Percentiles rank a stretch among this genome's conserved stretches.
Evolutionary conservation across 1,140 invertebrate genomes (phyloP).

Genomic region (Pseudomyrmex sp.): DNA sequence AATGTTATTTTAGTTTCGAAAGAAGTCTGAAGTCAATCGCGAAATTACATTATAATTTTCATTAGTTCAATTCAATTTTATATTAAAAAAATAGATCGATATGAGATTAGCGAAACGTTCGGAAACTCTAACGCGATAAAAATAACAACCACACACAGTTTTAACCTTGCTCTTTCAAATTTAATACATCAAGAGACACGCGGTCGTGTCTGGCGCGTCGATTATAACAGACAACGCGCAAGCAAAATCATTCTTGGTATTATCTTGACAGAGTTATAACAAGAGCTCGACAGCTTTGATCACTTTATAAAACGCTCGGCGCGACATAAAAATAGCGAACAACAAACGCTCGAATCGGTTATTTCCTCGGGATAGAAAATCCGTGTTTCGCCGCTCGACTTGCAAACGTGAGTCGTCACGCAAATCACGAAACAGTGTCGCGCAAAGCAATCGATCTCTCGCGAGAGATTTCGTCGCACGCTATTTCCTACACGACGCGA

Average conservation of each 20-base stretch:
- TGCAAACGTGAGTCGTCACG: conserved; percentile 24
- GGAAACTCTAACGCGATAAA: too few species aligned
- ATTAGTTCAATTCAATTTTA: too few species aligned
- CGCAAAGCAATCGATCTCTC: conserved; percentile 23
- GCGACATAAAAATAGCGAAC: neutral
- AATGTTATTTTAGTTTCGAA: too few species aligned
- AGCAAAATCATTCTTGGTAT: neutral
- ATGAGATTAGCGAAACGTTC: too few species aligned
- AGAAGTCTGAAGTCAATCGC: too few species aligned
- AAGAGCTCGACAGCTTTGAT: neutral
- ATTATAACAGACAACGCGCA: neutral
- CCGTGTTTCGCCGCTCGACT: conserved; percentile 31
- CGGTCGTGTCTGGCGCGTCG: too few species aligned
- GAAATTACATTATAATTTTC: too few species aligned
- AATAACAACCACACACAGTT: too few species aligned
- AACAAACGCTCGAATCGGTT: neutral
- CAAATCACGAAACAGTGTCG: conserved; percentile 6
- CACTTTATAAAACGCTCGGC: neutral
- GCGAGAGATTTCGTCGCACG: conserved; percentile 18
- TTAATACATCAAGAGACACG: too few species aligned
- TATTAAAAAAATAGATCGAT: too few species aligned
- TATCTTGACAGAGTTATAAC: neutral
- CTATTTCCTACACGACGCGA: conserved; percentile 15
- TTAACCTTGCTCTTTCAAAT: too few species aligned
- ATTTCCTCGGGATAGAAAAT: neutral